Percentiles rank a stretch among this genome's conserved stretches.
Evolutionary conservation across 2,113 vertebrate species (phyloP).

Genomic region (Amblyornis subalaris): DNA sequence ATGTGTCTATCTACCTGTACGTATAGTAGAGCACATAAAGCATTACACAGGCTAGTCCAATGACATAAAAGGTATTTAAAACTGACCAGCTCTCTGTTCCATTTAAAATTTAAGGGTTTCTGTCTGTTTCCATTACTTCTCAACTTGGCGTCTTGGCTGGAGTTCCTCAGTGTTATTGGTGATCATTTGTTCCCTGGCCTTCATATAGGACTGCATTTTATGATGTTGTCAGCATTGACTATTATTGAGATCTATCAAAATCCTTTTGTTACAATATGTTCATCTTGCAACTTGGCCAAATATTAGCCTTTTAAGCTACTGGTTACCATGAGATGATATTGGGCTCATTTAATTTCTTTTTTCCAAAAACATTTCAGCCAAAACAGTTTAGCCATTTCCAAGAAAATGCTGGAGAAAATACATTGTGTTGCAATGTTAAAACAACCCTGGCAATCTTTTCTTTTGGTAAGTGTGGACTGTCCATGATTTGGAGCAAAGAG

Average conservation of each 20-base stretch:
- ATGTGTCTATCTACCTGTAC: background rate
- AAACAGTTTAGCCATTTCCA: background rate
- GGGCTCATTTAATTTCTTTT: background rate
- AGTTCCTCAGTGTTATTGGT: background rate
- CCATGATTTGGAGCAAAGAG: background rate
- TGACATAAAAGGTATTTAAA: background rate
- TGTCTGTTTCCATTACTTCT: background rate
- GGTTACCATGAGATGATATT: background rate
- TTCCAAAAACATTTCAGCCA: background rate
- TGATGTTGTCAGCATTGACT: background rate
- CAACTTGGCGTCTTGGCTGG: background rate
- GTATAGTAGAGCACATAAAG: background rate
- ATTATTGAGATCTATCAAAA: background rate
- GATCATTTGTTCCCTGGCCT: background rate
- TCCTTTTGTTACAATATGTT: background rate
- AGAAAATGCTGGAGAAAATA: conserved; percentile 8
- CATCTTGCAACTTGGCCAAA: background rate
- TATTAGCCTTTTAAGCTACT: background rate
- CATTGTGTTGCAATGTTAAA: conserved; percentile 30
- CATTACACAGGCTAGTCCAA: background rate
- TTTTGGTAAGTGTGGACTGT: background rate
- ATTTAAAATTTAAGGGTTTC: background rate
- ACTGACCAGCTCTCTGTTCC: background rate
- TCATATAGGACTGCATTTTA: background rate
- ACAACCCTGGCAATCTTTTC: background rate